phyloP scores from a whole-genome alignment of 2,797 vertebrate genomes.

The Hypotaenidia philippensis region DNA sequence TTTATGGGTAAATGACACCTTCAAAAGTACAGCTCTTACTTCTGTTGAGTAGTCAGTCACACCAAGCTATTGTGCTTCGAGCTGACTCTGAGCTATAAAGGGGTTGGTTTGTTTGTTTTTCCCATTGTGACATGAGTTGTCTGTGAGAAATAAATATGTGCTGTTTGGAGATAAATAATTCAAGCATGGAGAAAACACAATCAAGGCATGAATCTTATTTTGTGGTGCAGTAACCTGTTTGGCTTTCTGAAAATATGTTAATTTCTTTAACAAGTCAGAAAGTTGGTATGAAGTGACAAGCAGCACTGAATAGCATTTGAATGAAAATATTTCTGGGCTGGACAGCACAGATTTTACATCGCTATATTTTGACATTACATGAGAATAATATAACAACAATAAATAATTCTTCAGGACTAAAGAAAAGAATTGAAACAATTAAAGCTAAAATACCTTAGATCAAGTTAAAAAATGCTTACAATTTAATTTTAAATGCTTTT shows the following conservation, averaged over 20 bases:
- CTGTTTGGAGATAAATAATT: background rate
- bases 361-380: too few relatives aligned
- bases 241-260: background rate
- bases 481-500: background rate
- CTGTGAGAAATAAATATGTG: background rate
- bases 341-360: background rate
- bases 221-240: background rate
- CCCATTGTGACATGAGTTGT: background rate
- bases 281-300: background rate
- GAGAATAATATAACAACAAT: background rate
- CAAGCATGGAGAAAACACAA: background rate
- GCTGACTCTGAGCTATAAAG: background rate
- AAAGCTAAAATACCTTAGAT: background rate
- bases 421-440: background rate
- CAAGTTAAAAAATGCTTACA: background rate
- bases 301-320: background rate
- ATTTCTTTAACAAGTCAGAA: background rate
- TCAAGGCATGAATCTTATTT: background rate
- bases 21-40: background rate
- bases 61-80: background rate
- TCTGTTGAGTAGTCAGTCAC: background rate
- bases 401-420: background rate
- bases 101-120: background rate
- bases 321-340: background rate
- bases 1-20: background rate